A percentile compares a stretch with the other conserved stretches of the same genome.
phyloP scores from a whole-genome alignment of 1,140 invertebrate species.

The Trichomalopsis sarcophagae region DNA sequence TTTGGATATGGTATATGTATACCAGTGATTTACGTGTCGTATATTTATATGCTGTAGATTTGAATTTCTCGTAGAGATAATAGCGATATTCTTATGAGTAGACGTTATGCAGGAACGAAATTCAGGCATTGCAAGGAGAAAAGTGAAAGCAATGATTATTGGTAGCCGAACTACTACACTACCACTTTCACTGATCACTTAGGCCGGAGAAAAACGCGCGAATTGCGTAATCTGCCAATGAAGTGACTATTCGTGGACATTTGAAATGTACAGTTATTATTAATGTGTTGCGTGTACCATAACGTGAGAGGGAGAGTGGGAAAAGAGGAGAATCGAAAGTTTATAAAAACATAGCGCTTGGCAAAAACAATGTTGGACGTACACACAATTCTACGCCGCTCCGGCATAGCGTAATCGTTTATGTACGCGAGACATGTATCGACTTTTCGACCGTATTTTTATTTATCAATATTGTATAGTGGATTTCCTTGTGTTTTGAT shows the following conservation, averaged over 20 bases:
- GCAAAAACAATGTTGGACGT: neutral
- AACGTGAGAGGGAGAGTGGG: neutral
- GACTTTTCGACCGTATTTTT: neutral
- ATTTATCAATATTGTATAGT: neutral
- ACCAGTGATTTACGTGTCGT: neutral
- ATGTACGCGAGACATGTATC: too few species aligned
- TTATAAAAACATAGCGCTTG: neutral
- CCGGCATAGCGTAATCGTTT: too few species aligned
- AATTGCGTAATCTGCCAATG: conserved; percentile 33
- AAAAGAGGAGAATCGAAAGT: neutral
- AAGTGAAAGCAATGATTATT: conserved; percentile 44
- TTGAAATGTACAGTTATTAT: conserved; percentile 9
- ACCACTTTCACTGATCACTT: conserved; percentile 42
- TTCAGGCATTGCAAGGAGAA: neutral
- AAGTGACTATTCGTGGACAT: neutral
- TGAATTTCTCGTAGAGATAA: too few species aligned
- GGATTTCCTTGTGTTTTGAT: neutral
- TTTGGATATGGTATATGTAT: neutral
- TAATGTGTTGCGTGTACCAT: conserved; percentile 3
- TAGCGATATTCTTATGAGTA: neutral
- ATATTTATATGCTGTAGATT: neutral
- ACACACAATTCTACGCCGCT: neutral
- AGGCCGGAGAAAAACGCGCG: neutral
- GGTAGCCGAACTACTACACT: neutral
- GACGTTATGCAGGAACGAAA: neutral